Base-by-base conservation (phyloP, 1,140 invertebrate species). In the Piezodorus guildinii region DNA sequence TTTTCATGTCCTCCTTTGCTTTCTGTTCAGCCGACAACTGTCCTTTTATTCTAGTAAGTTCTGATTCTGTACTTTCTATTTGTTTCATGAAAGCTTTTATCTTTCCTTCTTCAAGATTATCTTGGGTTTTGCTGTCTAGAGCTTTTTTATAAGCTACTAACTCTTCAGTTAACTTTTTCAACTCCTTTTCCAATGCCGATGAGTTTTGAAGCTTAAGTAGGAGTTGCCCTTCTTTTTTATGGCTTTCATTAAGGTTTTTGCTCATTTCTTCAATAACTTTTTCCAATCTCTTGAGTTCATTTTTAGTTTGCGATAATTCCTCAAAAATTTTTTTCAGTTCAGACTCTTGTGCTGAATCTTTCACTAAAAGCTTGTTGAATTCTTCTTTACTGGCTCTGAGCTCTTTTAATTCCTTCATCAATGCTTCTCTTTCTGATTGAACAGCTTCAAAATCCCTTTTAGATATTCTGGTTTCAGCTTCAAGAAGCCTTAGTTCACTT, bases 391-490 rank as follows among this genome's bases (percentile, higher is more conserved):
- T 39, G 6, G 59, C n/a, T 44, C 15, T 34, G 12, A 61, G 17
- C 52, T 54, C 62, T 21, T 54, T 63, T 19, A 30, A 27, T 52
- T 52, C 45, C 4, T 30, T 17, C 12, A 46, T 23, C 25, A 54
- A 16, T 4, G 14, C 21, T 39, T 25, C 27, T n/a, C 10, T 25
- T 39, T 63, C 23, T 12, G 62, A 51, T n/a, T n/a, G 27, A 21
- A 21, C 3, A 15, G 51, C 62, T 23, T 46, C 60, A 17, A 46
- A 27, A 19, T 63, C 46, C 49, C 49, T 52, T 63, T 63, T 21
- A 39, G 25, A 16, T 12, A 52, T 27, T 45, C 62, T 43, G 16
- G 45, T 6, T 63, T 63, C 49, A 54, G 39, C 49, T 63, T 63
- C 45, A 3, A 30, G 19, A 34, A 52, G 51, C 49, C 23, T 30